Percentiles rank a stretch among this genome's conserved stretches.
These are phyloP conservation scores for Cantharis rufa DNA, from an alignment of 2,888 invertebrate species.

Conservation along the genomic window DNA sequence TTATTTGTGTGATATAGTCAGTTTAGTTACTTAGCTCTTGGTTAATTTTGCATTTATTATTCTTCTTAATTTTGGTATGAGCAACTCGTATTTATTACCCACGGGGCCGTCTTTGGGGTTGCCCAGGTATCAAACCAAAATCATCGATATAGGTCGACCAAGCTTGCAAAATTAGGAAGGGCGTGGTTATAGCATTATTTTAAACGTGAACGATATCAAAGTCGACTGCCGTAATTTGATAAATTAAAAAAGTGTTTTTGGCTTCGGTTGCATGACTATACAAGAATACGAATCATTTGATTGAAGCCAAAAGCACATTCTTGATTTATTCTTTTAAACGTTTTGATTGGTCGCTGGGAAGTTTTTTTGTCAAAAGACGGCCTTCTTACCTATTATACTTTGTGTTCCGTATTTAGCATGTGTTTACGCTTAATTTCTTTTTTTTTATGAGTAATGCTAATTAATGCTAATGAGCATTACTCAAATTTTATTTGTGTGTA, in stretches of 20 bases:
- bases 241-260: no score
- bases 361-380: background rate
- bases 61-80: background rate
- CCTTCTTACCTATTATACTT: background rate
- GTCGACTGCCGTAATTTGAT: no score
- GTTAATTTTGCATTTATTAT: background rate
- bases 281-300: no score
- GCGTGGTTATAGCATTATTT: no score
- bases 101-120: background rate
- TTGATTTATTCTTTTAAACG: background rate
- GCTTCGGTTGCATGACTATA: no score
- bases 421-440: background rate
- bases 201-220: no score
- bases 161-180: background rate
- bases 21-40: background rate
- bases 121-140: no score
- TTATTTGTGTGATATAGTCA: background rate
- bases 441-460: background rate
- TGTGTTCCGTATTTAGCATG: background rate
- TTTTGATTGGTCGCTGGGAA: background rate
- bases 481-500: background rate
- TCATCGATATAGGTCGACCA: no score
- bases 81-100: background rate
- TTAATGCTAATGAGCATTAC: background rate
- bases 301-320: no score